A percentile compares a stretch with the other conserved stretches of the same genome.
Conservation (phyloP, 1,140 invertebrate species). For the Trissolcus basalis region DNA sequence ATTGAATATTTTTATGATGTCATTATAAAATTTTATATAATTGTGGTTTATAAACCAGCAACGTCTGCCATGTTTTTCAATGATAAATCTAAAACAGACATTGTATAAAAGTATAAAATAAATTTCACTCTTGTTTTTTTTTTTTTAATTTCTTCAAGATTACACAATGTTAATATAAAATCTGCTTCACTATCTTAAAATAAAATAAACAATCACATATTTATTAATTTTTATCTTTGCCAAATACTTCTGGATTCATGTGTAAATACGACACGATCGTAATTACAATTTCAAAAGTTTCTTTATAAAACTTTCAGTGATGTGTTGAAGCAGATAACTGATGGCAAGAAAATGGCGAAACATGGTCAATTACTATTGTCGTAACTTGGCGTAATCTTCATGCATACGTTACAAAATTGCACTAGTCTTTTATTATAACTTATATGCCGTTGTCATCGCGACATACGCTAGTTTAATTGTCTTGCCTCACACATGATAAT, state of each 20-base stretch:
- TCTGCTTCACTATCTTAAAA: no score
- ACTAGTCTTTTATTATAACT: slow-evolving; percentile 18
- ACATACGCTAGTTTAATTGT: slow-evolving; percentile 21
- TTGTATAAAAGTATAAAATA: no score
- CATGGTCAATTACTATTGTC: slow-evolving; percentile 40
- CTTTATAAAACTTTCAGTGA: slow-evolving; percentile 21
- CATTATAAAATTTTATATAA: no score
- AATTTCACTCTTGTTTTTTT: no score
- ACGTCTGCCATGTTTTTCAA: no score
- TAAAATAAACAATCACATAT: no score
- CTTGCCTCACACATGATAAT: slow-evolving; percentile 8
- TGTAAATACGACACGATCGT: slow-evolving; percentile 8
- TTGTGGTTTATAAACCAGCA: no score
- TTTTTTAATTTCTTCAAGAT: no score
- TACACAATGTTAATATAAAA: no score
- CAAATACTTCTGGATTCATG: no score
- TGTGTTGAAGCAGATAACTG: slow-evolving; percentile 16
- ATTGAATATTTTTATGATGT: no score
- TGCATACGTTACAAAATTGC: slow-evolving; percentile 35
- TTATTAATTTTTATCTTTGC: no score
- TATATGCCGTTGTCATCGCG: slow-evolving; percentile 7
- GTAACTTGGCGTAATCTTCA: slow-evolving; percentile 18
- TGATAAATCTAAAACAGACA: slow-evolving; percentile 14
- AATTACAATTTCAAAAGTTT: slow-evolving; percentile 22
- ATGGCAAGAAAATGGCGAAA: slow-evolving; percentile 22